Percentiles rank a stretch among this genome's conserved stretches.
Conservation (phyloP, 2,797 vertebrate species). For the Catharus ustulatus region DNA sequence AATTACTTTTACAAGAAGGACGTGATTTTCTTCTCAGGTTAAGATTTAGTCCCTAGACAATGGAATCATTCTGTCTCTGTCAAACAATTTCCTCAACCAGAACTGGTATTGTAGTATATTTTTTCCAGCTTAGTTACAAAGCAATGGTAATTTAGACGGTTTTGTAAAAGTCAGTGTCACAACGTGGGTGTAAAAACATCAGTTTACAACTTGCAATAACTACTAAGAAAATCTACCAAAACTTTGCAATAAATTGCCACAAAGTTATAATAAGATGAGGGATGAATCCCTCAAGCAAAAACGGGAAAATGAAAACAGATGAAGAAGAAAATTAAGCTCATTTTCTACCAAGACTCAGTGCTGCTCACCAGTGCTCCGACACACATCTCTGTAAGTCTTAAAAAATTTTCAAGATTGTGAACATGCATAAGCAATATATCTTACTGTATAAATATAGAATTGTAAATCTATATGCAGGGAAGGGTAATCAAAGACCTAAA, state of each 20-base stretch:
- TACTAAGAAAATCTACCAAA: not conserved
- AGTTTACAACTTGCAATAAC: not conserved
- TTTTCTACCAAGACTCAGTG: constrained; percentile 5
- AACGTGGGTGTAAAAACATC: constrained; percentile 2
- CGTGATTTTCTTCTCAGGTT: constrained; percentile 41
- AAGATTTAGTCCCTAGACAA: constrained; percentile 9
- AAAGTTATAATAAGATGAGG: not conserved
- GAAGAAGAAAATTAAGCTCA: constrained; percentile 39
- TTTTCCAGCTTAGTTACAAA: not conserved
- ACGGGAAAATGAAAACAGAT: constrained; percentile 32
- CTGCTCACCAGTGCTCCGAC: not conserved
- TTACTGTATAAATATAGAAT: not conserved
- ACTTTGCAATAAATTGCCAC: not conserved
- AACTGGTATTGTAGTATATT: not conserved
- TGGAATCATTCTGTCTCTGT: constrained; percentile 24
- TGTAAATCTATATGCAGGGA: not conserved
- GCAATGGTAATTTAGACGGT: not conserved
- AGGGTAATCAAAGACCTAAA: not conserved
- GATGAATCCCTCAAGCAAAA: not conserved
- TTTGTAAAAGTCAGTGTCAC: not conserved
- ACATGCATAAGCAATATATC: not conserved
- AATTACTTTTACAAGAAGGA: not conserved
- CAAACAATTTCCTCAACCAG: constrained; percentile 37
- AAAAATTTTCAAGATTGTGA: not conserved
- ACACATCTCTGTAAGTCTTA: not conserved